These are phyloP conservation scores for Byasa hedistus DNA, from an alignment of 2,888 invertebrate species.

Conservation along the genomic window DNA sequence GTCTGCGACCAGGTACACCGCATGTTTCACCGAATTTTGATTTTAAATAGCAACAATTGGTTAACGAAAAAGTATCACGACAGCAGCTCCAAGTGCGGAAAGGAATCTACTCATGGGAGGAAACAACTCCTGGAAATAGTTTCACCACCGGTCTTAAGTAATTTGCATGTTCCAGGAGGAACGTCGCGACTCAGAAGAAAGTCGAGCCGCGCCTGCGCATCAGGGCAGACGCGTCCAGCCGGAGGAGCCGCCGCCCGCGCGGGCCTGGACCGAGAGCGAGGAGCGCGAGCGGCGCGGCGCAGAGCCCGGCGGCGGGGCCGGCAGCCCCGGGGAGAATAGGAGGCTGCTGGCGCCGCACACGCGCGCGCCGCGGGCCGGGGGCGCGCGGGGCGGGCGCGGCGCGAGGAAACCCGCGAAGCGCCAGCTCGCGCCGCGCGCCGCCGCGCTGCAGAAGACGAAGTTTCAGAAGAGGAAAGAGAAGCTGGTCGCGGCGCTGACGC, in stretches of 20 bases:
- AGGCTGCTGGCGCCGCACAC: slow-evolving; percentile 48
- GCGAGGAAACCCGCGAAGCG: slow-evolving; percentile 37
- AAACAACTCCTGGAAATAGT: too few relatives aligned
- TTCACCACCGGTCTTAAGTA: too few relatives aligned
- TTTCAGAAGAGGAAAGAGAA: slow-evolving; percentile 62
- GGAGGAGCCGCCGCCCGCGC: slow-evolving; percentile 45
- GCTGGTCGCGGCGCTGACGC: slow-evolving; percentile 54
- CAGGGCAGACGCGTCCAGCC: slow-evolving; percentile 54
- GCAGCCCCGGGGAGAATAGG: slow-evolving; percentile 58
- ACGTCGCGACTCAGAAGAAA: slow-evolving; percentile 45
- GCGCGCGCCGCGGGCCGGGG: slow-evolving; percentile 54
- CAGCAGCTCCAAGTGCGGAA: too few relatives aligned
- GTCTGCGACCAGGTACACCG: slow-evolving; percentile 49
- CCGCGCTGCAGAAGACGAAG: slow-evolving; percentile 48
- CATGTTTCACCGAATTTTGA: neutral
- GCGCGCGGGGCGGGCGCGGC: slow-evolving; percentile 56
- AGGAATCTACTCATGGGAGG: too few relatives aligned
- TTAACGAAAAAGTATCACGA: too few relatives aligned
- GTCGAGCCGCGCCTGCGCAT: slow-evolving; percentile 41
- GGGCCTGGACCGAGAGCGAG: slow-evolving; percentile 63
- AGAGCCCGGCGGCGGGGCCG: slow-evolving; percentile 38
- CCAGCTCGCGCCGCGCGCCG: slow-evolving; percentile 38
- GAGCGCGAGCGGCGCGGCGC: slow-evolving; percentile 38
- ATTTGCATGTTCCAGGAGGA: slow-evolving; percentile 33
- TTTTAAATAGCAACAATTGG: too few relatives aligned